Conservation (phyloP, 2,113 vertebrate species). For the Steatornis caripensis region DNA sequence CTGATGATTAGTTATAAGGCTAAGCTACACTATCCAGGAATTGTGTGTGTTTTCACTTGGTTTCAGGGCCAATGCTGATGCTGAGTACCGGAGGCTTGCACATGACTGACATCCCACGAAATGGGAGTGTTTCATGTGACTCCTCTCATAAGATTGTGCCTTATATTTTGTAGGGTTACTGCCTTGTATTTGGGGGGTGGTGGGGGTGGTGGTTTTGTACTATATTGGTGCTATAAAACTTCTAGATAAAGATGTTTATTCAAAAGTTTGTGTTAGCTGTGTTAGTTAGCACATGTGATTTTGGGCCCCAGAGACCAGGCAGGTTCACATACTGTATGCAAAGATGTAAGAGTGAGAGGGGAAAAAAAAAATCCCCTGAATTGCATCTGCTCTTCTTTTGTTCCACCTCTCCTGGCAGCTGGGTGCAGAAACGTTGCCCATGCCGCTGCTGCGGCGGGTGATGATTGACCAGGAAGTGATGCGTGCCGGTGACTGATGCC, state of each 20-base stretch:
- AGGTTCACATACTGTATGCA: rapidly evolving
- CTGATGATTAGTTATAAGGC: background rate
- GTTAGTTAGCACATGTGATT: background rate
- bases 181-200: background rate
- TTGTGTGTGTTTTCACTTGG: background rate
- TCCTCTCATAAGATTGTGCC: background rate
- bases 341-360: background rate
- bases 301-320: background rate
- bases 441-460: rapidly evolving
- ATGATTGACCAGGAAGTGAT: background rate
- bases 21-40: background rate
- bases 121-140: background rate
- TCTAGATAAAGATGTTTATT: background rate
- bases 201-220: background rate
- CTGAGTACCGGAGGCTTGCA: rapidly evolving
- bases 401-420: background rate
- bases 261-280: background rate
- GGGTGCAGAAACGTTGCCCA: background rate
- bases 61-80: background rate
- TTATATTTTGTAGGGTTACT: background rate
- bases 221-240: rapidly evolving
- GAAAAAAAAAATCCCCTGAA: background rate
- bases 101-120: background rate
- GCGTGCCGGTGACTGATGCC: background rate
- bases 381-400: background rate